A percentile compares a stretch with the other conserved stretches of the same genome.
Conservation (phyloP, 2,113 vertebrate species). For the Scomber colias region DNA sequence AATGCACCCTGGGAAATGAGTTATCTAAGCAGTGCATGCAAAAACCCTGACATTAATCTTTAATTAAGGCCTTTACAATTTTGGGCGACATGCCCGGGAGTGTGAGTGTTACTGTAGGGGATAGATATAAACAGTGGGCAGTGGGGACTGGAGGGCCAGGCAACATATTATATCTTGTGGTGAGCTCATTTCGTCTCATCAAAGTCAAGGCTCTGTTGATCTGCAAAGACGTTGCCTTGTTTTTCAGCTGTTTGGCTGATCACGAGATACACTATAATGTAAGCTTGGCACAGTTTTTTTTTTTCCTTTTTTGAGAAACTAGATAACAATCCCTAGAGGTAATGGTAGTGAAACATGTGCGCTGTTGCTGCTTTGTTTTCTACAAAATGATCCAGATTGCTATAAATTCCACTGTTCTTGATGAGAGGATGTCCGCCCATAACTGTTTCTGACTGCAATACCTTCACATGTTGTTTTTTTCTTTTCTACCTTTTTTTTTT, state of each 20-base stretch:
- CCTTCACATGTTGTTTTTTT: background rate
- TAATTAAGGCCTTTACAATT: constrained; percentile 82
- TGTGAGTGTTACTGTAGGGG: constrained; percentile 53
- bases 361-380: constrained; percentile 7
- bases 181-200: constrained; percentile 71
- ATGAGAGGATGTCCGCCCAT: constrained; percentile 1
- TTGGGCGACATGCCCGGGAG: constrained; percentile 58
- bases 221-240: constrained; percentile 18
- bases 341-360: background rate
- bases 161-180: constrained; percentile 28
- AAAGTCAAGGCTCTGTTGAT: constrained; percentile 59
- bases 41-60: constrained; percentile 82
- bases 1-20: constrained; percentile 71
- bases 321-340: constrained; percentile 14
- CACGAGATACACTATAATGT: constrained; percentile 11
- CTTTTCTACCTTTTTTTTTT: background rate
- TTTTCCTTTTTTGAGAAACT: background rate
- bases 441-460: background rate
- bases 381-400: background rate
- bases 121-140: constrained; percentile 48
- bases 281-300: background rate
- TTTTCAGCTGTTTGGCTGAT: constrained; percentile 45
- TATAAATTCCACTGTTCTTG: background rate
- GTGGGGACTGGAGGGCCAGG: constrained; percentile 16
- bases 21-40: constrained; percentile 72